A percentile compares a stretch with the other conserved stretches of the same genome.
Evolutionary conservation across 1,140 invertebrate species (phyloP).

Genomic region (Lepidurus apus): DNA sequence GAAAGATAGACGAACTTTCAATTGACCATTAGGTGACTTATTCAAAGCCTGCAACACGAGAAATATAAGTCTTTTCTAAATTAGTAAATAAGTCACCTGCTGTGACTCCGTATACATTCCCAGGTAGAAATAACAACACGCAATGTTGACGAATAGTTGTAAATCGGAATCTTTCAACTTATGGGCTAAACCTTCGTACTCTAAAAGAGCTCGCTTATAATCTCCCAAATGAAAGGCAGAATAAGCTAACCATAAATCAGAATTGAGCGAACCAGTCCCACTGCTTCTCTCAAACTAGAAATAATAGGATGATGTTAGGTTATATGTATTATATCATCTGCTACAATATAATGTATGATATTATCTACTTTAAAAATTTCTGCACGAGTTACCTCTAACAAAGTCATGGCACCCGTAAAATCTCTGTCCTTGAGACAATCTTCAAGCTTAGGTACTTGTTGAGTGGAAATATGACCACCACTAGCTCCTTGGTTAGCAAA

Average conservation of each 20-base stretch:
- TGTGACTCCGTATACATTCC: conserved; percentile 70
- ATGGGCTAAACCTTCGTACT: conserved; percentile 55
- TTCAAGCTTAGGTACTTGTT: conserved; percentile 53
- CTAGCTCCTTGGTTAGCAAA: not conserved
- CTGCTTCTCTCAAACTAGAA: conserved; percentile 51
- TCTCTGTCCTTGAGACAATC: conserved; percentile 84
- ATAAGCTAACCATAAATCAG: conserved; percentile 84
- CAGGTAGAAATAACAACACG: conserved; percentile 92
- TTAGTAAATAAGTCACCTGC: conserved; percentile 41
- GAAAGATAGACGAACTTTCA: conserved; percentile 79
- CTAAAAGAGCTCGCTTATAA: conserved; percentile 76
- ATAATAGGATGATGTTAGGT: conserved; percentile 35
- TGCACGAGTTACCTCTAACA: conserved; percentile 67
- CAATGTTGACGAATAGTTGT: conserved; percentile 44
- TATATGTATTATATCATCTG: not conserved
- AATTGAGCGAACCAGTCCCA: conserved; percentile 55
- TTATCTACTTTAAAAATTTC: not conserved
- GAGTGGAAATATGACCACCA: not conserved
- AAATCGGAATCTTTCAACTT: conserved; percentile 38
- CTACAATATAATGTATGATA: not conserved
- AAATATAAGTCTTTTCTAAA: conserved; percentile 42
- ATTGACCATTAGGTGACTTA: conserved; percentile 52
- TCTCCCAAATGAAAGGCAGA: conserved; percentile 93
- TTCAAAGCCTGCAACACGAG: conserved; percentile 48
- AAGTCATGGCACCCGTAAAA: conserved; percentile 87